A percentile compares a stretch with the other conserved stretches of the same genome.
phyloP scores from a whole-genome alignment of 2,888 invertebrate genomes.

The Papilio protenor region DNA sequence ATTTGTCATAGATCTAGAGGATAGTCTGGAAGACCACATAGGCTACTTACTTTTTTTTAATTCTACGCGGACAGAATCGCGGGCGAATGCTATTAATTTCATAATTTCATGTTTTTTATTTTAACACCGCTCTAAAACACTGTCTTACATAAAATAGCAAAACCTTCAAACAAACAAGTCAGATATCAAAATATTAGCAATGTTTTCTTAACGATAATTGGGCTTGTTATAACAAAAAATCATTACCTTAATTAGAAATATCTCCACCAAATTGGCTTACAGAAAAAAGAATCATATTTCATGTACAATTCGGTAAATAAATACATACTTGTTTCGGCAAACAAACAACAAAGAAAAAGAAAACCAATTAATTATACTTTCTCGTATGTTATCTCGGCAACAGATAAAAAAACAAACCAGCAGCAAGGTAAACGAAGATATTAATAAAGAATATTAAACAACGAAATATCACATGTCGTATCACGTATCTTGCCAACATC shows the following conservation, averaged over 20 bases:
- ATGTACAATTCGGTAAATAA: not conserved
- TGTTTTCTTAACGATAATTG: not conserved
- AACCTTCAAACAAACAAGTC: not conserved
- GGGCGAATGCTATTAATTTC: too few species aligned
- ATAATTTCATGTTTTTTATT: too few species aligned
- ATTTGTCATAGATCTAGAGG: too few species aligned
- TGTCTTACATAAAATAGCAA: too few species aligned
- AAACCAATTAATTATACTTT: slow-evolving; percentile 12
- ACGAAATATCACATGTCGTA: not conserved
- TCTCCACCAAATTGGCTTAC: not conserved
- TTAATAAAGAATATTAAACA: not conserved
- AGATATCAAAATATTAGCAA: not conserved
- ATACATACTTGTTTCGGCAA: slow-evolving; percentile 7
- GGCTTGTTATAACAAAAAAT: not conserved
- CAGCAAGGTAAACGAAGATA: not conserved
- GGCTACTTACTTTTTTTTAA: too few species aligned
- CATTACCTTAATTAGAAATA: not conserved
- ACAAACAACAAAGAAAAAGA: not conserved
- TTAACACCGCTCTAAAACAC: too few species aligned
- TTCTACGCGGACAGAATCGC: too few species aligned
- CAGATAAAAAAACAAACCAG: slow-evolving; percentile 7
- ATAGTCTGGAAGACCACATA: too few species aligned
- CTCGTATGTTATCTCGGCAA: slow-evolving; percentile 10
- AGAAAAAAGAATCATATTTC: slow-evolving; percentile 5
- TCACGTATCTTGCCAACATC: too few species aligned